Percentiles rank a stretch among this genome's conserved stretches.
phyloP scores from a whole-genome alignment of 2,888 invertebrate species.

The Amiota communis region DNA sequence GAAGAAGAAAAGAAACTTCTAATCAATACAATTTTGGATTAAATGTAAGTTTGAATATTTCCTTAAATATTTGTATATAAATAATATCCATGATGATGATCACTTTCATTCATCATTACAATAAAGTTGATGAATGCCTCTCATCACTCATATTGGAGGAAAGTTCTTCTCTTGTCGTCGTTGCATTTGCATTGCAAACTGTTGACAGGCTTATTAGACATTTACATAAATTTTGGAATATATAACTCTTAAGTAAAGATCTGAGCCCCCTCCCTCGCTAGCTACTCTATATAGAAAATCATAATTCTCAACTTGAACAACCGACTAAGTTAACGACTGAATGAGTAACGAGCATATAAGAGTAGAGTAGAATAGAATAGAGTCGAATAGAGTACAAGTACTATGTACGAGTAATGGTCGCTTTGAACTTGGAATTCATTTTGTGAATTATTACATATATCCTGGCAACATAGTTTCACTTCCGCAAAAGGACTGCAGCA shows the following conservation, averaged over 20 bases:
- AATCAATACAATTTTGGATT: constrained; percentile 35
- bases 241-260: constrained; percentile 14
- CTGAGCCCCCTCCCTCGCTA: not conserved
- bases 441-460: constrained; percentile 68
- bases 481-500: constrained; percentile 46
- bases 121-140: too few species aligned
- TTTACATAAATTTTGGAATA: constrained; percentile 59
- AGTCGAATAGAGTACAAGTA: constrained; percentile 35
- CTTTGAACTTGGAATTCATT: constrained; percentile 71
- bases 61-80: not conserved
- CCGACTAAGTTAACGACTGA: not conserved
- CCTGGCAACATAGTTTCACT: constrained; percentile 67
- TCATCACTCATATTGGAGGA: too few species aligned
- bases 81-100: not conserved
- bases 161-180: too few species aligned
- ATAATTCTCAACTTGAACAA: not conserved
- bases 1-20: not conserved
- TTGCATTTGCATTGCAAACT: constrained; percentile 39
- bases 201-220: constrained; percentile 68
- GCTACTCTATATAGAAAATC: not conserved
- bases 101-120: too few species aligned
- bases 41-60: constrained; percentile 40
- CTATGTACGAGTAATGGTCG: constrained; percentile 67
- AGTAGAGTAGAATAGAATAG: constrained; percentile 3
- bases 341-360: not conserved